A percentile compares a stretch with the other conserved stretches of the same genome.
Evolutionary conservation across 2,113 vertebrate genomes (phyloP).

Genomic region (Climacteris rufus): DNA sequence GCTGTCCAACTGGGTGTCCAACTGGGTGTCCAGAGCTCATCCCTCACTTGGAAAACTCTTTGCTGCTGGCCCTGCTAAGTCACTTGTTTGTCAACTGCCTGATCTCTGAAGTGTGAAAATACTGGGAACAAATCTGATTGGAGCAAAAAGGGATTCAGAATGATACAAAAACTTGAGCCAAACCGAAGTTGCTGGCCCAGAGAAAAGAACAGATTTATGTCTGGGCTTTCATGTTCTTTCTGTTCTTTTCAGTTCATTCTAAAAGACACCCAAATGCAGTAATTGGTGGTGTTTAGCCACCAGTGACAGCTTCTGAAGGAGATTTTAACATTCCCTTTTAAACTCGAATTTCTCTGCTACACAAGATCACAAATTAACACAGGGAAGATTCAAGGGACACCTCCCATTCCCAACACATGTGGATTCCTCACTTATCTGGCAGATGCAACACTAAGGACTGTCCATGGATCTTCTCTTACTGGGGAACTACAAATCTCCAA

Average conservation of each 20-base stretch:
- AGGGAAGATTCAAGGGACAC: background rate
- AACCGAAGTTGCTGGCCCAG: background rate
- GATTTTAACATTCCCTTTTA: background rate
- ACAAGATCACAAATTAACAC: accelerated
- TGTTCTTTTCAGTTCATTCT: background rate
- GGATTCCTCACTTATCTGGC: background rate
- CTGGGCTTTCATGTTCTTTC: background rate
- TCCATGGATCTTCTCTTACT: accelerated
- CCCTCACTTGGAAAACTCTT: background rate
- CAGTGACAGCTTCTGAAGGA: background rate
- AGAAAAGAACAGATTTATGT: background rate
- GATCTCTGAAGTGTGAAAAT: background rate
- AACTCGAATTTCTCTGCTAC: accelerated
- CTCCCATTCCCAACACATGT: accelerated
- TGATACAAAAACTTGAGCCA: background rate
- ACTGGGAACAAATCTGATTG: background rate
- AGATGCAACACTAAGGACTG: background rate
- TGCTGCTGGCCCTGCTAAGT: background rate
- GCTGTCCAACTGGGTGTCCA: too few relatives aligned
- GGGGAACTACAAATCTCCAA: background rate
- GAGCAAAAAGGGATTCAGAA: background rate
- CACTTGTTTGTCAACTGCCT: background rate
- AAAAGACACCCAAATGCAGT: background rate
- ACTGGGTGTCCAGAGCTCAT: accelerated
- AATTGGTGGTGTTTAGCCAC: background rate